Percentiles rank a stretch among this genome's conserved stretches.
Evolutionary conservation across 2,113 vertebrate species (phyloP).

Genomic region (Antechinus stuartii): DNA sequence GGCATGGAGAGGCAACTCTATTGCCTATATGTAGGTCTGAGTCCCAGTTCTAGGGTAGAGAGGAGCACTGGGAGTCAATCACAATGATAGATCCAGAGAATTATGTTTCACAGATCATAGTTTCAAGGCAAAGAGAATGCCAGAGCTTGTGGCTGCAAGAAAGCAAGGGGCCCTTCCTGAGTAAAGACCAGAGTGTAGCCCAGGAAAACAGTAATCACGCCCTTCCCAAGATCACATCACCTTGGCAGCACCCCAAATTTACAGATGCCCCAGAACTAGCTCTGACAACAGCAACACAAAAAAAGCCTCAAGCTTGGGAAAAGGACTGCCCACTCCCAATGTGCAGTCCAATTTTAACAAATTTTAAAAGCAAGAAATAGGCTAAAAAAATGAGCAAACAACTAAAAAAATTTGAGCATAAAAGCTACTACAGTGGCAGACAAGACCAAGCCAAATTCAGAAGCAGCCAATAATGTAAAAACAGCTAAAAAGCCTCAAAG

Average conservation of each 20-base stretch:
- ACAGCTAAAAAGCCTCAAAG: not conserved
- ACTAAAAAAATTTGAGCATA: not conserved
- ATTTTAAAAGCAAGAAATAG: not conserved
- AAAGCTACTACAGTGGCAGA: not conserved
- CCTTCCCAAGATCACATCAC: not conserved
- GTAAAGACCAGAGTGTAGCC: not conserved
- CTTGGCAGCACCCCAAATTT: not conserved
- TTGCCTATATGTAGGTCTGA: too few relatives aligned
- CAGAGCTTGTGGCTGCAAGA: not conserved
- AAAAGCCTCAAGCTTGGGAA: not conserved
- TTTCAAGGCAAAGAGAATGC: not conserved
- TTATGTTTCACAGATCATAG: not conserved
- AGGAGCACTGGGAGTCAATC: not conserved
- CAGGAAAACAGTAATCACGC: not conserved
- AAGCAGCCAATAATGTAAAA: not conserved
- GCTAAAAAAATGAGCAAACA: not conserved
- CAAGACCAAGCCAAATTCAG: not conserved
- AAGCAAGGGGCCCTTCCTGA: not conserved
- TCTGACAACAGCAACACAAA: not conserved
- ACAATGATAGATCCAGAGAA: not conserved
- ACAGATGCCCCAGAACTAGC: not conserved
- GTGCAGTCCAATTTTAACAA: not conserved
- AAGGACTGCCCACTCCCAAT: not conserved
- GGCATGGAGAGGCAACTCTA: not conserved
- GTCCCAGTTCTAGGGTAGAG: too few relatives aligned